Conservation (phyloP, 2,888 invertebrate species). For the Mesorhabditis belari region DNA sequence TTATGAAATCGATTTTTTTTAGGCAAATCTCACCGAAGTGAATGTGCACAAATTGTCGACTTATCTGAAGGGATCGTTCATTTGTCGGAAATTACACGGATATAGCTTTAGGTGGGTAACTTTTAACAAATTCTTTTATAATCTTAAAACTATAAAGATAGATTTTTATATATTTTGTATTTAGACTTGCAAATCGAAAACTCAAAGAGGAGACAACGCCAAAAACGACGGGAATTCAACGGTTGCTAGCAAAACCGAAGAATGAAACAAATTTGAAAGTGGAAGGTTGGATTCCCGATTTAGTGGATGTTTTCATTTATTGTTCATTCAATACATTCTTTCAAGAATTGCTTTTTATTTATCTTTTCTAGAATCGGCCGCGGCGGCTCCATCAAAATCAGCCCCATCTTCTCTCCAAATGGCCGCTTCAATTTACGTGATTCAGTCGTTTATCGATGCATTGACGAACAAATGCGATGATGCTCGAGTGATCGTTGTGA, state of each 20-base stretch:
- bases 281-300: too few relatives aligned
- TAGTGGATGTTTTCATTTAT: too few relatives aligned
- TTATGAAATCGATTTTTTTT: constrained; percentile 3
- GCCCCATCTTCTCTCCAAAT: constrained; percentile 2
- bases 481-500: constrained; percentile 24
- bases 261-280: neutral
- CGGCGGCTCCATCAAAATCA: constrained; percentile 1
- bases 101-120: constrained; percentile 11
- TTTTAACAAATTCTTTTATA: neutral
- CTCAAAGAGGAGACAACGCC: neutral
- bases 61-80: constrained; percentile 36
- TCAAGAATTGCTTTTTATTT: too few relatives aligned
- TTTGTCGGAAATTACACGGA: constrained; percentile 42
- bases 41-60: constrained; percentile 34
- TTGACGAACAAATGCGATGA: constrained; percentile 30
- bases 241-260: constrained; percentile 4
- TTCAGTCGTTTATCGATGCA: constrained; percentile 37
- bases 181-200: neutral
- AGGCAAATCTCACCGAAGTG: constrained; percentile 31
- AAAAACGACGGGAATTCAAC: constrained; percentile 21
- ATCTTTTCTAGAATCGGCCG: neutral
- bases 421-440: constrained; percentile 37
- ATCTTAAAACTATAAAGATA: neutral
- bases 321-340: too few relatives aligned
- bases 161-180: neutral